phyloP scores from a whole-genome alignment of 2,113 vertebrate genomes.

The Phyllostomus hastatus region DNA sequence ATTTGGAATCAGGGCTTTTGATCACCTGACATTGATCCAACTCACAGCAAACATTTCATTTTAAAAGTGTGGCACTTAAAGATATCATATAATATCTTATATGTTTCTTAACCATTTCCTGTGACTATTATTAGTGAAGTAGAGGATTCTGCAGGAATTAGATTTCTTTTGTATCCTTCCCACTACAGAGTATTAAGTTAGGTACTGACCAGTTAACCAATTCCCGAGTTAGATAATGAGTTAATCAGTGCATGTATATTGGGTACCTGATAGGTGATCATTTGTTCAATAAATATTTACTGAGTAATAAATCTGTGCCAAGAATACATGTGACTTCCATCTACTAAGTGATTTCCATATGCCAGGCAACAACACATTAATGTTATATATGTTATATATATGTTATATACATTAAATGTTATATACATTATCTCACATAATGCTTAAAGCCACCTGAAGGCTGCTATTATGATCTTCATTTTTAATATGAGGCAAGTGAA shows the following conservation, averaged over 20 bases:
- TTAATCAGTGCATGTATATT: neutral
- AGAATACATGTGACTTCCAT: neutral
- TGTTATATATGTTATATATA: neutral
- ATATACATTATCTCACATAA: neutral
- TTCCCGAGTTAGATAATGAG: neutral
- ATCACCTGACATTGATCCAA: neutral
- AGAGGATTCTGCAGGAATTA: neutral
- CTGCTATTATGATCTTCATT: neutral
- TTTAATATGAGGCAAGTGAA: neutral
- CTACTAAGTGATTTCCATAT: neutral
- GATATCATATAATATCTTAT: neutral
- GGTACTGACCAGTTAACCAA: neutral
- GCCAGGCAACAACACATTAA: neutral
- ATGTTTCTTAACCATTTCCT: conserved; percentile 12
- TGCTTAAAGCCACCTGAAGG: neutral
- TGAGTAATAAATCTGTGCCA: neutral
- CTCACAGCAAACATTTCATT: neutral
- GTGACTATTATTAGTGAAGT: neutral
- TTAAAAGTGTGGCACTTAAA: neutral
- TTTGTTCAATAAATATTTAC: conserved; percentile 7
- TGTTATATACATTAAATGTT: neutral
- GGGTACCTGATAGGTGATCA: neutral
- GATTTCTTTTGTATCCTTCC: neutral
- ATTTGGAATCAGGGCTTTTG: neutral
- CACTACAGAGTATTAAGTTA: neutral